A percentile compares a stretch with the other conserved stretches of the same genome.
Evolutionary conservation across 2,797 vertebrate genomes (phyloP).

Genomic region (Falco cherrug): DNA sequence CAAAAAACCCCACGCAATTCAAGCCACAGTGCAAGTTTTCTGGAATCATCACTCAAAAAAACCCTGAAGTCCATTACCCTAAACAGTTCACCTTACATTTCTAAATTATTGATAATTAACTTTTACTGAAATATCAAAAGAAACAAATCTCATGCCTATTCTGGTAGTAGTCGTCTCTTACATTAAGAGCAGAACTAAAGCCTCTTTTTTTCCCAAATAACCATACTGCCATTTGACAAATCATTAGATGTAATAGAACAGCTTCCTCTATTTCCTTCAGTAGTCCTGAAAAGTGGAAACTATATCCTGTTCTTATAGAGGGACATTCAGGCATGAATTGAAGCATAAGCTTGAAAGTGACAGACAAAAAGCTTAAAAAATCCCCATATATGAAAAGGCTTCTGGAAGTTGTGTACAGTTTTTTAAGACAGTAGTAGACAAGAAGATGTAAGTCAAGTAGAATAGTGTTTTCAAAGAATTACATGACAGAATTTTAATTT

Average conservation of each 20-base stretch:
- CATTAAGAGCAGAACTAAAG: neutral
- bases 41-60: neutral
- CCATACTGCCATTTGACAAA: neutral
- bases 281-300: neutral
- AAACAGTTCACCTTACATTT: neutral
- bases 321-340: neutral
- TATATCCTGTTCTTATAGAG: neutral
- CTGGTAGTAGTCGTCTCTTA: neutral
- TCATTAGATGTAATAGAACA: neutral
- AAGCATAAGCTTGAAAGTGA: neutral
- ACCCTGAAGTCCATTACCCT: neutral
- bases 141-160: neutral
- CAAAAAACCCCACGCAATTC: neutral
- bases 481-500: neutral
- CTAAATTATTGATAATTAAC: neutral
- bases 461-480: neutral
- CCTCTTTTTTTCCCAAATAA: neutral
- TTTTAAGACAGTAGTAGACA: neutral
- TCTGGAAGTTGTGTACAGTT: neutral
- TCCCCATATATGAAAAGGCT: neutral
- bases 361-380: neutral
- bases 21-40: neutral
- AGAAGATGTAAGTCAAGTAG: neutral
- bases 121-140: neutral
- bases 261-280: neutral